These are phyloP conservation scores for Ormyrus pomaceus DNA, from an alignment of 2,888 invertebrate genomes.

Conservation along the genomic window DNA sequence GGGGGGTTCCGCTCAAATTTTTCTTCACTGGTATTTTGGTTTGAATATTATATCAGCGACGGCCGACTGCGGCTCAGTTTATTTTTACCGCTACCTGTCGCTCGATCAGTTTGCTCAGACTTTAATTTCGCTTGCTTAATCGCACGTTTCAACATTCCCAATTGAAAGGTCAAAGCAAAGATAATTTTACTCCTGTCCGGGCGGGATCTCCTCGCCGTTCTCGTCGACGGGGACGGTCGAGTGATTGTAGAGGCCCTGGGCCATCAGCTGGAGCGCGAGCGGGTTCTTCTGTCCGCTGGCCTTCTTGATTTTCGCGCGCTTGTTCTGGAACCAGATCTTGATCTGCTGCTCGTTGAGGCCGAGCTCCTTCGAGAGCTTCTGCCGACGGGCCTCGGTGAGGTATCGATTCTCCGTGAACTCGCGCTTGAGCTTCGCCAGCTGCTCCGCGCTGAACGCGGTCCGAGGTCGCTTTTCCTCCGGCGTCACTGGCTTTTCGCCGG, in stretches of 20 bases:
- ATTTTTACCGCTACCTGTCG: too few species aligned
- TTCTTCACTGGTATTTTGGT: too few species aligned
- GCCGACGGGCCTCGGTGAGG: conserved; percentile 84
- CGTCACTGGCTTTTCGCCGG: conserved; percentile 74
- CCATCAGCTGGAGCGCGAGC: conserved; percentile 86
- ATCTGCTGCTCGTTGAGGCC: conserved; percentile 98
- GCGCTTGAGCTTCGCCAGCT: conserved; percentile 86
- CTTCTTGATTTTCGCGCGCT: conserved; percentile 93
- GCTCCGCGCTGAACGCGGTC: conserved; percentile 90
- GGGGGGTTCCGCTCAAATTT: too few species aligned
- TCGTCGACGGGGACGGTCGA: conserved; percentile 85
- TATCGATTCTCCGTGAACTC: conserved; percentile 82
- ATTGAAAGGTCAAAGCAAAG: not conserved
- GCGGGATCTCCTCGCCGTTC: conserved; percentile 82
- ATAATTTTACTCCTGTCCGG: not conserved
- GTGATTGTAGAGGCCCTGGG: conserved; percentile 90
- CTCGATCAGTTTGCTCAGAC: too few species aligned
- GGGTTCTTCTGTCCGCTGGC: conserved; percentile 83
- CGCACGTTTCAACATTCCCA: too few species aligned
- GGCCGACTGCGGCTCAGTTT: too few species aligned
- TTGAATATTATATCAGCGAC: too few species aligned
- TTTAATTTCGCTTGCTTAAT: too few species aligned
- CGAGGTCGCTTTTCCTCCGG: conserved; percentile 86
- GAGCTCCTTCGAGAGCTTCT: conserved; percentile 85
- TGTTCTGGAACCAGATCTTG: conserved; percentile 98